Percentiles rank a stretch among this genome's conserved stretches.
phyloP scores from a whole-genome alignment of 2,888 invertebrate species.

The Pandemis corylana region DNA sequence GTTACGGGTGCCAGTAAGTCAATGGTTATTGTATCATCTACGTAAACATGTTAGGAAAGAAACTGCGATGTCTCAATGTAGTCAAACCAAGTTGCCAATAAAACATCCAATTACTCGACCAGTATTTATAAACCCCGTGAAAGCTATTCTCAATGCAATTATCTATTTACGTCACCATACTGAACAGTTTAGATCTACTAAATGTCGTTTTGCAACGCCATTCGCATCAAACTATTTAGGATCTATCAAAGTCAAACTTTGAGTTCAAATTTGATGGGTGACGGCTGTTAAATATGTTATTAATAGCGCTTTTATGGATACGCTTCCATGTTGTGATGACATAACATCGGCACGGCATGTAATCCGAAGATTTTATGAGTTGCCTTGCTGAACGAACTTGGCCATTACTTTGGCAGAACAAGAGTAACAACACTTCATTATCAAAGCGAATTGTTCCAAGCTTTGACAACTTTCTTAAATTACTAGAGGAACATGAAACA shows the following conservation, averaged over 20 bases:
- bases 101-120: slow-evolving; percentile 14
- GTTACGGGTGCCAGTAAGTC: neutral
- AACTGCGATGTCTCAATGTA: slow-evolving; percentile 13
- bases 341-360: slow-evolving; percentile 1
- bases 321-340: neutral
- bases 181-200: neutral
- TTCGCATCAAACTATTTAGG: neutral
- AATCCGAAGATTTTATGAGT: neutral
- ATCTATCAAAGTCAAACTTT: neutral
- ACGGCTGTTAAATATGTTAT: slow-evolving; percentile 4
- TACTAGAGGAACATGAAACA: no score
- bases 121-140: slow-evolving; percentile 9
- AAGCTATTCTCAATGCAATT: slow-evolving; percentile 17
- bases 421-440: neutral
- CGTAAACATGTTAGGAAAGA: neutral
- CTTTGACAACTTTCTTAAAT: neutral
- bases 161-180: slow-evolving; percentile 15
- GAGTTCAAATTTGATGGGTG: neutral
- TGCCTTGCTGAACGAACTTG: neutral
- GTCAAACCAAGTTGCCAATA: slow-evolving; percentile 5
- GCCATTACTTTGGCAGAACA: neutral
- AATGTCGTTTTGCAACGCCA: neutral
- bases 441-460: neutral
- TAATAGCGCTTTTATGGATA: slow-evolving; percentile 7
- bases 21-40: neutral